Evolutionary conservation across 2,113 vertebrate genomes (phyloP).

Genomic region (Prinia subflava): DNA sequence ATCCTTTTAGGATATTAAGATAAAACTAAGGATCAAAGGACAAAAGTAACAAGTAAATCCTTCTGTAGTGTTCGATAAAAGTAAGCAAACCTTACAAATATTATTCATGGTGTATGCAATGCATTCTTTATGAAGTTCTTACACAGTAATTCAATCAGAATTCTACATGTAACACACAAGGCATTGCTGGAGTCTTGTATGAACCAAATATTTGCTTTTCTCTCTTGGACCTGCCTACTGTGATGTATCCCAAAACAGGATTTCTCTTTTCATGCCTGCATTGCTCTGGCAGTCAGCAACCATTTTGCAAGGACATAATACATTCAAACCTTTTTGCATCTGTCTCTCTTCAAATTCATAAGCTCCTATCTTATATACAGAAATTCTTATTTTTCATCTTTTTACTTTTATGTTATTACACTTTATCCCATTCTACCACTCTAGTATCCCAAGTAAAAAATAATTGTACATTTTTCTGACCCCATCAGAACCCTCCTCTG

Average conservation of each 20-base stretch:
- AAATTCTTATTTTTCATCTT: not conserved
- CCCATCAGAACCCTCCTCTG: not conserved
- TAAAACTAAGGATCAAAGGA: not conserved
- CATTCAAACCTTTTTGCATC: not conserved
- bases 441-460: not conserved
- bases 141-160: not conserved
- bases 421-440: not conserved
- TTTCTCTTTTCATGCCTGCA: not conserved
- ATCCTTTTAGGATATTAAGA: conserved; percentile 3
- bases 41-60: not conserved
- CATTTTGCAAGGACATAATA: not conserved
- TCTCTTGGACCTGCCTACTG: not conserved
- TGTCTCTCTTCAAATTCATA: not conserved
- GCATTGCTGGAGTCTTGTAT: not conserved
- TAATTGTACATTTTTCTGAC: not conserved
- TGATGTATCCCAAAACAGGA: not conserved
- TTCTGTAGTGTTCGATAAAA: not conserved
- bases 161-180: not conserved
- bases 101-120: not conserved
- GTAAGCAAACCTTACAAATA: not conserved
- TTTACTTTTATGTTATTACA: not conserved
- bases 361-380: not conserved
- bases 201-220: not conserved
- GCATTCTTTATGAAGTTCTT: not conserved
- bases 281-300: not conserved